Conservation (phyloP, 2,113 vertebrate species). For the Chaetura pelagica region DNA sequence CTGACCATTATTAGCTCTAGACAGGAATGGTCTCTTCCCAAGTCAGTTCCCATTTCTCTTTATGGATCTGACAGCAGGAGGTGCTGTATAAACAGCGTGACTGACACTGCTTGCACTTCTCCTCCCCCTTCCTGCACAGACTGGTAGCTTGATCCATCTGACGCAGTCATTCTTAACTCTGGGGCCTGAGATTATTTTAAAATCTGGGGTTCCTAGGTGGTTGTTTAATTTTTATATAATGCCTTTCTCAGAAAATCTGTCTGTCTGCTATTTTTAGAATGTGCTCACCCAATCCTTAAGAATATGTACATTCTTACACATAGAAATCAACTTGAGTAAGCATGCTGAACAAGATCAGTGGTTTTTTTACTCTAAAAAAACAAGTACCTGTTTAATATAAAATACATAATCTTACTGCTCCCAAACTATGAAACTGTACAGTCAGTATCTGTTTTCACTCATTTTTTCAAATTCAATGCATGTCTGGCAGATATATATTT, state of each 20-base stretch:
- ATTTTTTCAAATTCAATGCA: neutral
- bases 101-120: neutral
- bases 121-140: constrained; percentile 12
- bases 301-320: neutral
- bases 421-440: neutral
- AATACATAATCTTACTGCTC: neutral
- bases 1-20: neutral
- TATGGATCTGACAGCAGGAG: constrained; percentile 75
- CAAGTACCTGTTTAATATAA: neutral
- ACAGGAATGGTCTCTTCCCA: neutral
- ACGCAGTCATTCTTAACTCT: constrained; percentile 46
- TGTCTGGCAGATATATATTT: neutral
- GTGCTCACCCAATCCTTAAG: neutral
- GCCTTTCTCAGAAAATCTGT: neutral
- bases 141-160: neutral
- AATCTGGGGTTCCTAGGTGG: neutral
- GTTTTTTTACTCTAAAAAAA: neutral
- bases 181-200: constrained; percentile 19
- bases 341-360: neutral
- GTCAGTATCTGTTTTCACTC: neutral
- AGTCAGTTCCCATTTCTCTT: constrained; percentile 39
- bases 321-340: neutral
- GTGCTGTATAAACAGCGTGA: constrained; percentile 76
- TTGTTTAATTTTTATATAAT: neutral
- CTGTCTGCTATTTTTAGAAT: neutral